A percentile compares a stretch with the other conserved stretches of the same genome.
These are phyloP conservation scores for Cossypha heuglini DNA, from an alignment of 2,797 vertebrate genomes.

Conservation along the genomic window DNA sequence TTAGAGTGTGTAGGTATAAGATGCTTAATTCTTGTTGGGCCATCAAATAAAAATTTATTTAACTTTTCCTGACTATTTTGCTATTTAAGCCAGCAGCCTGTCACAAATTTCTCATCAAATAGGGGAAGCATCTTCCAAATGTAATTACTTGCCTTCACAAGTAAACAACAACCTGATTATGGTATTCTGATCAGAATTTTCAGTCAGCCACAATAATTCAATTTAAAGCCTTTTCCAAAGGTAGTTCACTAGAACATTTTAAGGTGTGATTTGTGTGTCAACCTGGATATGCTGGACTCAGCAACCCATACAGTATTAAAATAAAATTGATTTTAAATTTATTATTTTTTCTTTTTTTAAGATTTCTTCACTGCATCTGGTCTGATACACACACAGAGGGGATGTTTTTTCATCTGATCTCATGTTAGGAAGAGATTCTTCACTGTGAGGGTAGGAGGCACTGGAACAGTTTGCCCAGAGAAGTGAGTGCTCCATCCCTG, in stretches of 20 bases:
- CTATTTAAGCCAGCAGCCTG: neutral
- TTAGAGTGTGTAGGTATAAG: fast-evolving
- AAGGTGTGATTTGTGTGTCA: neutral
- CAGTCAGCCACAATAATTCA: neutral
- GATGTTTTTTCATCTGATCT: neutral
- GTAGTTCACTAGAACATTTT: neutral
- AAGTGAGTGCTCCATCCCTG: neutral
- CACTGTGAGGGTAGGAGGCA: neutral
- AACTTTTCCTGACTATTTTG: neutral
- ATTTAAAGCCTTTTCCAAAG: neutral
- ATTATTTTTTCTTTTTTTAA: fast-evolving
- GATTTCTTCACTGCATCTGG: neutral
- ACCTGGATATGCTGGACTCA: neutral
- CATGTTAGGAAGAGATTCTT: neutral
- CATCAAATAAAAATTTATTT: neutral
- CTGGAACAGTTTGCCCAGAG: neutral
- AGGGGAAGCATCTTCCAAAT: neutral
- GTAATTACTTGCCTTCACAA: neutral
- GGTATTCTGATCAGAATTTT: neutral
- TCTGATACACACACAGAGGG: neutral
- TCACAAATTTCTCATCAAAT: neutral
- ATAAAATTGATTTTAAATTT: neutral
- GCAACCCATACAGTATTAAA: neutral
- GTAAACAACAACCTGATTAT: neutral
- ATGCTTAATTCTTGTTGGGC: neutral